Evolutionary conservation across 1,140 invertebrate genomes (phyloP).

Genomic region (Zaprionus ghesquierei): DNA sequence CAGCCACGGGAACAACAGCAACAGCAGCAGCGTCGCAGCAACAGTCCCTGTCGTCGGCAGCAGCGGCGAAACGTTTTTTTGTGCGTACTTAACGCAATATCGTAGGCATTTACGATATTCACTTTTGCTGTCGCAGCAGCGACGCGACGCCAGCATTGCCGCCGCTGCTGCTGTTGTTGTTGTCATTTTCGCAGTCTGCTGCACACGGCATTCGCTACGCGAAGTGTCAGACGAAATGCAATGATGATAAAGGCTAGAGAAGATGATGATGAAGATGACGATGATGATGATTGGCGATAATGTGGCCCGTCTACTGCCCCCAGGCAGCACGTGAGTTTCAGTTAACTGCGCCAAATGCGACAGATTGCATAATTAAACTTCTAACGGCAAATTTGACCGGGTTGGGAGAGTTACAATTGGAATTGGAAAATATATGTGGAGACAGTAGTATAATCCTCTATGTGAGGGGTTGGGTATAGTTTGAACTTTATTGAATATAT

Average conservation of each 20-base stretch:
- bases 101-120: slow-evolving; percentile 45
- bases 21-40: slow-evolving; percentile 4
- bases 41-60: slow-evolving; percentile 4
- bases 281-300: slow-evolving; percentile 23
- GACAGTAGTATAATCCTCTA: too few relatives aligned
- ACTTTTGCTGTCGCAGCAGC: neutral
- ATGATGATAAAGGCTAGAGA: slow-evolving; percentile 2
- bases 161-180: neutral
- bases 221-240: slow-evolving; percentile 24
- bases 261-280: slow-evolving; percentile 5
- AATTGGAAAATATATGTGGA: neutral
- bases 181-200: slow-evolving; percentile 28
- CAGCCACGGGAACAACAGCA: too few relatives aligned
- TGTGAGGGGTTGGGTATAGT: too few relatives aligned
- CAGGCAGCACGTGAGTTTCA: slow-evolving; percentile 15
- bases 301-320: neutral
- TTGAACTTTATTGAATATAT: neutral
- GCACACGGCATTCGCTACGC: slow-evolving; percentile 30
- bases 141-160: neutral
- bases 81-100: slow-evolving; percentile 9
- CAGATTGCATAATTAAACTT: slow-evolving; percentile 37
- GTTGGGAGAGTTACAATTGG: neutral
- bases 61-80: slow-evolving; percentile 6
- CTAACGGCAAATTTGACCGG: neutral
- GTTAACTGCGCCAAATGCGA: slow-evolving; percentile 8